Evolutionary conservation across 2,888 invertebrate species (phyloP).

Genomic region (Pandemis corylana): DNA sequence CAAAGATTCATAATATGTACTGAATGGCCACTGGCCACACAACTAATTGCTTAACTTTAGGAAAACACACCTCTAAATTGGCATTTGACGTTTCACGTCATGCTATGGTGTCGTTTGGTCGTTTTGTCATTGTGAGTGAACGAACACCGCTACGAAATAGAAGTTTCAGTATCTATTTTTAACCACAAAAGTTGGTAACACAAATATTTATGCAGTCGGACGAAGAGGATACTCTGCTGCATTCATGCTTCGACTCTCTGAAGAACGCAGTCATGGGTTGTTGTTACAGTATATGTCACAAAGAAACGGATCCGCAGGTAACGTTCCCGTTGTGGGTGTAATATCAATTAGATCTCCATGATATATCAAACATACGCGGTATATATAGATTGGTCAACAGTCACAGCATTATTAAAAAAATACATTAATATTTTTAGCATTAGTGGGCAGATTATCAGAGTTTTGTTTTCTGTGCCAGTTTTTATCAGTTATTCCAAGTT

Average conservation of each 20-base stretch:
- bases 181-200: constrained; percentile 66
- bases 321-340: constrained; percentile 44
- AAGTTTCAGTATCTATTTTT: constrained; percentile 72
- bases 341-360: constrained; percentile 27
- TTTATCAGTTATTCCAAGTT: constrained; percentile 61
- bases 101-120: constrained; percentile 23
- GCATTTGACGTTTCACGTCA: constrained; percentile 25
- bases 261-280: constrained; percentile 86
- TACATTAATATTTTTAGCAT: constrained; percentile 7
- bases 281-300: constrained; percentile 90
- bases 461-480: constrained; percentile 47
- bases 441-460: constrained; percentile 45
- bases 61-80: constrained; percentile 24
- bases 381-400: constrained; percentile 15
- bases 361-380: constrained; percentile 24
- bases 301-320: constrained; percentile 89
- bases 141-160: constrained; percentile 40
- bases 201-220: constrained; percentile 81
- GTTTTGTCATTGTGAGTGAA: constrained; percentile 32
- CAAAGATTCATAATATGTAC: not conserved
- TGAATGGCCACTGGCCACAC: not conserved
- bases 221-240: constrained; percentile 74
- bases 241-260: constrained; percentile 81
- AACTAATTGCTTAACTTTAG: not conserved
- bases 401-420: not conserved